Conservation (phyloP, 2,888 invertebrate species). For the Sepioteuthis lessoniana region DNA sequence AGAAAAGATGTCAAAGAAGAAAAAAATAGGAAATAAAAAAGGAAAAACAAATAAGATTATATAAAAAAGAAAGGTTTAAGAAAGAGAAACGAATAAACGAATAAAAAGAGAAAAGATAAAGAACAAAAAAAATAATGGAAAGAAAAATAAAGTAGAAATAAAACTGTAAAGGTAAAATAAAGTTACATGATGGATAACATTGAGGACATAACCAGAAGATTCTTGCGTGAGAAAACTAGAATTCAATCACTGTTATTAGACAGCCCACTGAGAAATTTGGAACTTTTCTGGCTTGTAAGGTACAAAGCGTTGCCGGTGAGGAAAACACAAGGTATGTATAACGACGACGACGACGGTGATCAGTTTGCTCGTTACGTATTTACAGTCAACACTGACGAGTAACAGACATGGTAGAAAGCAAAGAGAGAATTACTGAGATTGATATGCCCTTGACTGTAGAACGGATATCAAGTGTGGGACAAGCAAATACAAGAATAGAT, state of each 20-base stretch:
- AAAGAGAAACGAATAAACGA: no score
- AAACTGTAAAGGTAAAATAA: no score
- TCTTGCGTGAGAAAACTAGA: constrained; percentile 4
- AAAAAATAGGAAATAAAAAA: no score
- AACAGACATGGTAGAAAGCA: neutral
- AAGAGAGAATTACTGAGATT: neutral
- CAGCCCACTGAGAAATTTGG: neutral
- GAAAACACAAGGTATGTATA: neutral
- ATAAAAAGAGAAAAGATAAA: no score
- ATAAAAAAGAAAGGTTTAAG: no score
- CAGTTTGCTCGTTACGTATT: neutral
- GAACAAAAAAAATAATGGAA: no score
- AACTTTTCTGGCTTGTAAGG: neutral
- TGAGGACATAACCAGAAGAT: neutral
- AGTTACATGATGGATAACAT: neutral
- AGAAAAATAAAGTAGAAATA: no score
- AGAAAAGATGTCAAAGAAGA: no score
- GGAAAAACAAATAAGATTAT: no score
- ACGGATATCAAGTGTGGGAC: neutral
- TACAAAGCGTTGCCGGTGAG: neutral
- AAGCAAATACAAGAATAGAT: neutral
- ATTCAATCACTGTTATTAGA: constrained; percentile 18
- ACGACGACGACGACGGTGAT: neutral
- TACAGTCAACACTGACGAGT: neutral
- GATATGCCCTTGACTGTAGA: constrained; percentile 23